A percentile compares a stretch with the other conserved stretches of the same genome.
phyloP scores from a whole-genome alignment of 2,888 invertebrate species.

The Drosophila hamatofila region DNA sequence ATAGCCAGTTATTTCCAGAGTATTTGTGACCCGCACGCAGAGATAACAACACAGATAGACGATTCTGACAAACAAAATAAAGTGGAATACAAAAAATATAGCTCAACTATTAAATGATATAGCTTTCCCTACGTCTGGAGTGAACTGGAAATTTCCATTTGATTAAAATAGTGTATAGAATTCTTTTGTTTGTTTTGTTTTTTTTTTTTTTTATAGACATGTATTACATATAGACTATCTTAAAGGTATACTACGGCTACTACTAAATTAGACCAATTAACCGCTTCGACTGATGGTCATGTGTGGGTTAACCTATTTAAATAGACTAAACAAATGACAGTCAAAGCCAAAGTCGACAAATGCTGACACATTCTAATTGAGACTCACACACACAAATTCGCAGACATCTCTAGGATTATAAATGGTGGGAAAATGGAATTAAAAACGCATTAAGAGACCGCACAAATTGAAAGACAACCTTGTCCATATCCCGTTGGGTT shows the following conservation, averaged over 20 bases:
- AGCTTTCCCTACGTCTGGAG: not conserved
- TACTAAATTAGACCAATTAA: constrained; percentile 62
- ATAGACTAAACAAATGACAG: constrained; percentile 40
- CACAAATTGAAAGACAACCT: constrained; percentile 36
- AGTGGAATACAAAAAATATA: not conserved
- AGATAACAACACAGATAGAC: constrained; percentile 42
- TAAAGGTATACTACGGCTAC: constrained; percentile 24
- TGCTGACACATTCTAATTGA: constrained; percentile 61
- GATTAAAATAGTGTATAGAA: not conserved
- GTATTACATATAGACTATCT: constrained; percentile 19
- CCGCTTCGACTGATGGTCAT: constrained; percentile 28
- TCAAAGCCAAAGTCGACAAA: constrained; percentile 52
- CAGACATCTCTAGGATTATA: constrained; percentile 16
- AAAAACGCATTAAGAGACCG: constrained; percentile 37
- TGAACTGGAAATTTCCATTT: constrained; percentile 11
- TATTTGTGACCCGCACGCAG: constrained; percentile 34
- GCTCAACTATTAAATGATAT: not conserved
- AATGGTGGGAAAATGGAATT: constrained; percentile 49
- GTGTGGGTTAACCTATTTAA: constrained; percentile 65
- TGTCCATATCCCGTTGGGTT: constrained; percentile 47
- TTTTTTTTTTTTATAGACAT: not conserved
- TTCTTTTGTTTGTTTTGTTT: not conserved
- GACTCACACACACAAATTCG: not conserved
- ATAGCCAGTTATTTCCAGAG: constrained; percentile 46
- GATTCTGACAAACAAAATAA: constrained; percentile 18